Evolutionary conservation across 2,797 vertebrate genomes (phyloP), one percentile per base, ranked within the genome.

Genomic region (Otus scops): DNA sequence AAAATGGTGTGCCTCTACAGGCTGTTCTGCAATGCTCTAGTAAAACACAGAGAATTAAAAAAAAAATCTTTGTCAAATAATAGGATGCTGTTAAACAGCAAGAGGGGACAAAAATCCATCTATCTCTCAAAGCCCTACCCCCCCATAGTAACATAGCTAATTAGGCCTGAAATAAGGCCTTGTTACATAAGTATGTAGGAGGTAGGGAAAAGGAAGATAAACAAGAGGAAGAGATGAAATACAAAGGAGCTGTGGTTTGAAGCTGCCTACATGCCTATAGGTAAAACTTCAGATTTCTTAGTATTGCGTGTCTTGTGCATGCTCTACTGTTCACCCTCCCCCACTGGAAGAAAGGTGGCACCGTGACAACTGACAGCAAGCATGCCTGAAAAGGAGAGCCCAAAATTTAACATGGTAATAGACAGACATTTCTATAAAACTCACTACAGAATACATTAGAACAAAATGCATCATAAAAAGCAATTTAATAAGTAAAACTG

Each of bases 221-320:
- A 61, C 36, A n/a, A 85, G 56, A 93, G 57, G 71, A 89, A 92
- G 91, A 95, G 56, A 82, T 8, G 23, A 90, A 89, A 88, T 12
- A 87, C 78, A 91, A 90, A 92, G 48, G 17, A 81, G 38, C 89
- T 78, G 88, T 59, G 89, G 94, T 90, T 90, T 82, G 47, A 93
- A 79, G 68, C 83, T 94, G 88, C 93, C 86, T 89, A 73, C 70
- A n/a, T 81, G 65, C 34, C 27, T 73, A 57, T 5, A 78, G 64
- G 90, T 64, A 91, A 48, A 70, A 78, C 68, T 82, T 79, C 36
- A 14, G 43, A 88, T 88, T 92, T 93, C 80, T 67, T 39, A 65
- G 59, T 54, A 67, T 20, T 70, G 39, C 23, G 0, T 39, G 34
- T 34, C 81, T 93, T 10, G 1, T 23, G 73, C 53, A 65, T 0